Percentiles rank a stretch among this genome's conserved stretches.
Evolutionary conservation across 2,113 vertebrate genomes (phyloP).

Genomic region (Isurus oxyrinchus): DNA sequence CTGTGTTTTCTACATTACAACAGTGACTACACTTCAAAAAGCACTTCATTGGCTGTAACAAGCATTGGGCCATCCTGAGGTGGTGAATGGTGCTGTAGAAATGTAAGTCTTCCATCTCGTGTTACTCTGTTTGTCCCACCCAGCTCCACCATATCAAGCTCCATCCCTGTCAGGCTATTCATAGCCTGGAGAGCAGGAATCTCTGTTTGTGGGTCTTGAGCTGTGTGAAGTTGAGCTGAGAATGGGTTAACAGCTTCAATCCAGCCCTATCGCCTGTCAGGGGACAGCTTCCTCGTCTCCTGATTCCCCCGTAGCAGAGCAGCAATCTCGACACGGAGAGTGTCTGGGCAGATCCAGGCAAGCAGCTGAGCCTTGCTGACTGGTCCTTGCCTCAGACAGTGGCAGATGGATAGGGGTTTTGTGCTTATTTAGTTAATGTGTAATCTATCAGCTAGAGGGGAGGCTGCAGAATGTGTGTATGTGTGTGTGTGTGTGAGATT

Average conservation of each 20-base stretch:
- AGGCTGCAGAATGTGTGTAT: background rate
- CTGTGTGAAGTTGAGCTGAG: background rate
- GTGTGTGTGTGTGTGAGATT: background rate
- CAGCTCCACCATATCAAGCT: no score
- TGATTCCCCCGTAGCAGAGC: background rate
- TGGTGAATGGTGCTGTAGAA: no score
- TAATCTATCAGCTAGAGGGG: conserved; percentile 30
- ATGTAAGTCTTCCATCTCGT: no score
- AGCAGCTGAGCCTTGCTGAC: conserved; percentile 3
- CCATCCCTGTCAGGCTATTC: no score
- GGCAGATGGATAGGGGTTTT: conserved; percentile 24
- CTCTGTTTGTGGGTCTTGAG: no score
- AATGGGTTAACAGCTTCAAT: conserved; percentile 25
- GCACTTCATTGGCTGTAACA: no score
- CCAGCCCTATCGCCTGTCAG: background rate
- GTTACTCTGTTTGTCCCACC: no score
- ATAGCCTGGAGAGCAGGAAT: no score
- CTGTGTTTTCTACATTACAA: no score
- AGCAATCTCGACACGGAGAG: background rate
- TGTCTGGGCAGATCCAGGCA: conserved; percentile 10
- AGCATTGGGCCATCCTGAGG: no score
- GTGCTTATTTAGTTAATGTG: conserved; percentile 26
- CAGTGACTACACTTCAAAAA: no score
- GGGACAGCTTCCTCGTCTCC: background rate
- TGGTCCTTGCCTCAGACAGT: background rate